Base-by-base conservation (phyloP, 2,113 vertebrate genomes). In the Haliaeetus leucogaster region DNA sequence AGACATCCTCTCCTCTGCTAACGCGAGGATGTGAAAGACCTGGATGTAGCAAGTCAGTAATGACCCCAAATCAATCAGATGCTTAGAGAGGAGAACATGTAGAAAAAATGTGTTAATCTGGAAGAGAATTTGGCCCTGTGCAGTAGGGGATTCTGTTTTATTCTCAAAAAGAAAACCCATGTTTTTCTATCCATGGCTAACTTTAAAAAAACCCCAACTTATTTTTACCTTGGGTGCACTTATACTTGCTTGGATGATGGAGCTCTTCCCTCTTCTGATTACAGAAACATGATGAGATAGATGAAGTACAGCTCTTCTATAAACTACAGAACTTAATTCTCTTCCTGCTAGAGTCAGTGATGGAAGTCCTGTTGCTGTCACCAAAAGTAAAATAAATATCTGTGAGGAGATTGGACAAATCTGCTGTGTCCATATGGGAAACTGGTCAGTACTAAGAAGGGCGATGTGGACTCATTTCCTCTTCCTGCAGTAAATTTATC, bases 361-460 rank as follows among this genome's bases (percentile, higher is more conserved):
- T 94, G 71, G 79, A 96, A 91, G 85, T 58, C 45, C 61, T n/a
- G 34, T 12, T 68, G 81, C 94, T 94, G 95, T 90, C 93, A 93
- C 67, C 53, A 76, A 63, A 92, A 91, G 73, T 76, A 87, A 89
- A 95, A 94, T 87, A 91, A 89, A 82, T 91, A 74, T 74, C 89
- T 95, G 78, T 72, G 93, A 95, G 81, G 86, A 92, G 93, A 94
- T 13, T 45, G 89, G 83, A 84, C 52, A 89, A 91, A 95, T 59
- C 87, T 94, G 70, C 62, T 56, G 36, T 61, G 87, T 80, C 92
- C 77, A 0, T 61, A 48, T 70, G 89, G 91, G 91, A 95, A 94
- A 80, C 82, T 23, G 55, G 76, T 92, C 72, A 66, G 80, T 29
- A n/a, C 53, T 40, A 61, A 34, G 40, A 93, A 74, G 61, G 82